phyloP scores from a whole-genome alignment of 2,888 invertebrate genomes.

The Drosophila rellima region DNA sequence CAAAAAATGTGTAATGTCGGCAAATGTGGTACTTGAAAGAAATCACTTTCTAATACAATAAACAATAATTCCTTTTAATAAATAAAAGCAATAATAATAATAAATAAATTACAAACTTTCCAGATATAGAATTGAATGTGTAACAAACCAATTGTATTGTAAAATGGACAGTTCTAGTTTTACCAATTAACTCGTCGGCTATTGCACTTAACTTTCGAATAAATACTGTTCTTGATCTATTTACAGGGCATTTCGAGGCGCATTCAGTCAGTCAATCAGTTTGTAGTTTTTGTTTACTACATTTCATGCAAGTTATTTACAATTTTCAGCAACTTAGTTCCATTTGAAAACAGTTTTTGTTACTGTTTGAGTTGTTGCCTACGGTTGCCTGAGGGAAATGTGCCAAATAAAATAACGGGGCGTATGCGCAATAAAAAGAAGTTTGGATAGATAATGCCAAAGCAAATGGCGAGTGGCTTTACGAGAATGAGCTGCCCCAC shows the following conservation, averaged over 20 bases:
- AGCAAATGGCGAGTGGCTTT: conserved; percentile 34
- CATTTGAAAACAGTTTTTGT: conserved; percentile 36
- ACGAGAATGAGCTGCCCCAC: conserved; percentile 21
- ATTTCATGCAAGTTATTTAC: conserved; percentile 22
- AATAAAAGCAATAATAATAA: no score
- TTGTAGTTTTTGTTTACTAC: background rate
- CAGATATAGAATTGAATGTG: no score
- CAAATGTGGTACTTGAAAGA: no score
- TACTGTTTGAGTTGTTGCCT: background rate
- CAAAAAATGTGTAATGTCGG: no score
- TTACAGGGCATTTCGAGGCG: background rate
- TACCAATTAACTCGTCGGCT: no score
- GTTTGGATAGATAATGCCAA: conserved; percentile 37
- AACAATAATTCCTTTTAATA: no score
- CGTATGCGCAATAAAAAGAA: conserved; percentile 62
- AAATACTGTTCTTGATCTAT: background rate
- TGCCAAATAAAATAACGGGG: conserved; percentile 53
- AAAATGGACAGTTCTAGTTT: no score
- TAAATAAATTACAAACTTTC: no score
- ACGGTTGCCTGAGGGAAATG: conserved; percentile 42
- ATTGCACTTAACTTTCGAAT: background rate
- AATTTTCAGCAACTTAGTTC: conserved; percentile 19
- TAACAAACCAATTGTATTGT: no score
- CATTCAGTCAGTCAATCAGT: background rate
- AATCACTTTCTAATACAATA: no score